A percentile compares a stretch with the other conserved stretches of the same genome.
These are phyloP conservation scores for Hoplias malabaricus DNA, from an alignment of 2,113 vertebrate genomes.

Conservation along the genomic window DNA sequence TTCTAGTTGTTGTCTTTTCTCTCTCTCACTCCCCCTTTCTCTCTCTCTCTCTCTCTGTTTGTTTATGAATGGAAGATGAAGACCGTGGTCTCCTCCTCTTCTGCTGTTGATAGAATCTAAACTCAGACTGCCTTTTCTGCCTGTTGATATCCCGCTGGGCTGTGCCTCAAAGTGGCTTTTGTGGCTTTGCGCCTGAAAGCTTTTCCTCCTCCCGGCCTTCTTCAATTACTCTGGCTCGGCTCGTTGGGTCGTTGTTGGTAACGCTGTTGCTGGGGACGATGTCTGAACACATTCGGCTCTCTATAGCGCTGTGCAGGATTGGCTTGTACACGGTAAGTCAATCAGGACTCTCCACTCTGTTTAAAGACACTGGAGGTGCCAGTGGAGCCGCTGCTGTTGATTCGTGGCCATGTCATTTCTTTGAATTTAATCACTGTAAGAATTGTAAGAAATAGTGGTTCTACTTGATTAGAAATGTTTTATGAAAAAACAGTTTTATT, in stretches of 20 bases:
- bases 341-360: not conserved
- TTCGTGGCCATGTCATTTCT: not conserved
- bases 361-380: not conserved
- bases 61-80: constrained; percentile 37
- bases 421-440: too few species aligned
- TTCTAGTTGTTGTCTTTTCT: constrained; percentile 28
- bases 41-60: not conserved
- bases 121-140: constrained; percentile 47
- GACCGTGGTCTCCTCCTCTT: constrained; percentile 48
- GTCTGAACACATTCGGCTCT: constrained; percentile 90
- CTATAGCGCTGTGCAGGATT: constrained; percentile 89
- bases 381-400: constrained; percentile 19
- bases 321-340: constrained; percentile 88
- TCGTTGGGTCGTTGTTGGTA: constrained; percentile 75
- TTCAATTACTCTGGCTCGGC: constrained; percentile 66
- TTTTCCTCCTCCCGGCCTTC: constrained; percentile 52
- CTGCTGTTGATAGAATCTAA: constrained; percentile 36
- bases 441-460: too few species aligned
- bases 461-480: too few species aligned
- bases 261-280: constrained; percentile 77
- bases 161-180: constrained; percentile 5
- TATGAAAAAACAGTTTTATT: too few species aligned
- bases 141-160: constrained; percentile 40
- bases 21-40: constrained; percentile 34
- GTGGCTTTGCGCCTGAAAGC: constrained; percentile 45